Conservation (phyloP, 2,888 invertebrate species). For the Cheiracanthium punctorium region DNA sequence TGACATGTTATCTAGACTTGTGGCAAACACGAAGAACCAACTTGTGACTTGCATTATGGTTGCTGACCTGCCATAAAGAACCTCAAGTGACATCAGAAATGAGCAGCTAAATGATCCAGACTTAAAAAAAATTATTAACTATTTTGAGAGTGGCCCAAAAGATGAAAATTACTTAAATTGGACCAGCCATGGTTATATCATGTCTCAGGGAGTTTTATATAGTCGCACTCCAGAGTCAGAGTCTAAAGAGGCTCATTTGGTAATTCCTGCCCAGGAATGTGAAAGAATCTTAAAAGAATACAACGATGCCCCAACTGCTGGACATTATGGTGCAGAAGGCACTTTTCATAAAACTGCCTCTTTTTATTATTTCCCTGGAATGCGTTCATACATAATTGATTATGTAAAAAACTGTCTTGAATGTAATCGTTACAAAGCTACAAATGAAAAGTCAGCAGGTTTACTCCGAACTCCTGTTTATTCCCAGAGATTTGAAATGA, state of each 20-base stretch:
- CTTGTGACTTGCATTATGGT: background rate
- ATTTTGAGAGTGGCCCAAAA: slow-evolving; percentile 47
- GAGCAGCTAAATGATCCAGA: background rate
- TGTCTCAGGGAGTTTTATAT: slow-evolving; percentile 19
- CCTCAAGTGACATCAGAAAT: background rate
- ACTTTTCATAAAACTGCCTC: slow-evolving; percentile 26
- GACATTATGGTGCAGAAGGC: slow-evolving; percentile 52
- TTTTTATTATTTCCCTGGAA: slow-evolving; percentile 57
- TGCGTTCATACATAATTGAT: slow-evolving; percentile 39
- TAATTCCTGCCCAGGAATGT: background rate
- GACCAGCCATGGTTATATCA: background rate
- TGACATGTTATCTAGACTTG: background rate
- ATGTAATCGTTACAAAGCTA: slow-evolving; percentile 37
- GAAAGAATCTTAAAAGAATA: no score
- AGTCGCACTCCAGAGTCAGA: background rate
- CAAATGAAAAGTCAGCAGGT: slow-evolving; percentile 5
- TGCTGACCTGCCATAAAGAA: background rate
- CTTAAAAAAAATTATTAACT: slow-evolving; percentile 28
- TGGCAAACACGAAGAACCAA: background rate
- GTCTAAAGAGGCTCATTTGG: slow-evolving; percentile 22
- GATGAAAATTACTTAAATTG: slow-evolving; percentile 17
- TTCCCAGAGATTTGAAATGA: background rate
- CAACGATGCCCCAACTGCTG: slow-evolving; percentile 60
- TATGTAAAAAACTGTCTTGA: slow-evolving; percentile 51
- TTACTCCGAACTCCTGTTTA: background rate